Evolutionary conservation across 2,797 vertebrate species (phyloP), one percentile per base, ranked within the genome.

Genomic region (Apogon hyalosoma): DNA sequence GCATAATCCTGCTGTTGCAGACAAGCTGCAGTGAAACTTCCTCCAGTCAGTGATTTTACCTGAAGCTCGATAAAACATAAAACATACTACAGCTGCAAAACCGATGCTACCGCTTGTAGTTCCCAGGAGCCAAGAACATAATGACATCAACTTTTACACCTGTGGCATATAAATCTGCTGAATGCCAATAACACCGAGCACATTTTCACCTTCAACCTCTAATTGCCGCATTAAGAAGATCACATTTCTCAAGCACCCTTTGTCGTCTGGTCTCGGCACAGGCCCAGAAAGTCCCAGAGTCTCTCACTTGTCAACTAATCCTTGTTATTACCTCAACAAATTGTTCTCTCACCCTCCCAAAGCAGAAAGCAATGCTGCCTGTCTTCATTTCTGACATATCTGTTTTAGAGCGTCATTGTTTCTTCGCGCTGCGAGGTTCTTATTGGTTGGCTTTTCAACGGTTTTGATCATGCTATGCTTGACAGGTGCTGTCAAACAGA

Each of bases 371-470:
- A 85, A 88, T 87, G 89, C 49, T 3, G 43, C 52, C 70, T 0
- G 43, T 42, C 87, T 72, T 83, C 88, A 92, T 93, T 88, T 83
- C 48, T 55, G 9, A 40, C 83, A 86, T 90, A 57, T 70, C 79
- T 77, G 41, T 15, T 59, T 2, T 19, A 33, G 21, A 49, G 55
- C 3, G 66, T 69, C 72, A 46, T 42, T 46, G 59, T 53, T 63
- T 57, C 42, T 15, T 6, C 33, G 31, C 15, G 0, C 33, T 11
- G 47, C 11, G 9, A 8, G 11, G 18, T 64, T 80, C 38, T 48
- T n/a, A 63, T 63, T 47, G 61, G 62, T 43, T 45, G 49, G 24
- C 13, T 49, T 40, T 13, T 45, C 12, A 12, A 24, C 1, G 0
- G n/a, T 62, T 75, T 73, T 57, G 48, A 31, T 63, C 11, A 19